These are phyloP conservation scores for Drosophila dunni DNA, from an alignment of 1,140 invertebrate genomes.

Conservation along the genomic window DNA sequence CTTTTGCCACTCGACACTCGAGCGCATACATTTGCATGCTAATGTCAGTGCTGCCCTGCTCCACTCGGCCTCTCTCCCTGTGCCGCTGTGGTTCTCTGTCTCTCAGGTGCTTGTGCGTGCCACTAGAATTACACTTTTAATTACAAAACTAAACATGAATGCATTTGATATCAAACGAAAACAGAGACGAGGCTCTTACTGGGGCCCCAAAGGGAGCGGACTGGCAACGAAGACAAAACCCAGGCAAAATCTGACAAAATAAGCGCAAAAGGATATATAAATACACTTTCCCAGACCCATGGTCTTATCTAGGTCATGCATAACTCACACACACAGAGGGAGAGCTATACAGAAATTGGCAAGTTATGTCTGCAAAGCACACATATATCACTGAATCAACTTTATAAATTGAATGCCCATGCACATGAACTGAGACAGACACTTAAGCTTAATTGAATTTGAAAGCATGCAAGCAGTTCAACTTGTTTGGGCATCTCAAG, in stretches of 20 bases:
- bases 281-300: slow-evolving; percentile 10
- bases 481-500: neutral
- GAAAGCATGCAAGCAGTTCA: slow-evolving; percentile 8
- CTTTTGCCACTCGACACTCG: slow-evolving; percentile 46
- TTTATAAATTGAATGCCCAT: slow-evolving; percentile 25
- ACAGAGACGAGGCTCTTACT: slow-evolving; percentile 28
- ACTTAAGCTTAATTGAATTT: slow-evolving; percentile 23
- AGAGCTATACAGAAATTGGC: neutral
- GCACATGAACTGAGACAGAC: neutral
- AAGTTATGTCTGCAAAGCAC: slow-evolving; percentile 25
- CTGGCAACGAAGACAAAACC: slow-evolving; percentile 2
- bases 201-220: neutral
- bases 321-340: slow-evolving; percentile 13
- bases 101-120: slow-evolving; percentile 45
- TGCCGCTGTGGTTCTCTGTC: neutral
- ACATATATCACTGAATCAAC: slow-evolving; percentile 31
- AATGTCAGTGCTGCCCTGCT: slow-evolving; percentile 41
- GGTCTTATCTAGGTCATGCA: slow-evolving; percentile 37
- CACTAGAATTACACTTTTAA: slow-evolving; percentile 74
- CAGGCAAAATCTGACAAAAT: slow-evolving; percentile 4
- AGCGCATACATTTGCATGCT: slow-evolving; percentile 77
- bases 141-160: slow-evolving; percentile 81
- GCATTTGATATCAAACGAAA: slow-evolving; percentile 76
- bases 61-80: neutral
- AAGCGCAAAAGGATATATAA: slow-evolving; percentile 7